A percentile compares a stretch with the other conserved stretches of the same genome.
phyloP scores from a whole-genome alignment of 1,140 invertebrate species.

The Grapholita molesta region DNA sequence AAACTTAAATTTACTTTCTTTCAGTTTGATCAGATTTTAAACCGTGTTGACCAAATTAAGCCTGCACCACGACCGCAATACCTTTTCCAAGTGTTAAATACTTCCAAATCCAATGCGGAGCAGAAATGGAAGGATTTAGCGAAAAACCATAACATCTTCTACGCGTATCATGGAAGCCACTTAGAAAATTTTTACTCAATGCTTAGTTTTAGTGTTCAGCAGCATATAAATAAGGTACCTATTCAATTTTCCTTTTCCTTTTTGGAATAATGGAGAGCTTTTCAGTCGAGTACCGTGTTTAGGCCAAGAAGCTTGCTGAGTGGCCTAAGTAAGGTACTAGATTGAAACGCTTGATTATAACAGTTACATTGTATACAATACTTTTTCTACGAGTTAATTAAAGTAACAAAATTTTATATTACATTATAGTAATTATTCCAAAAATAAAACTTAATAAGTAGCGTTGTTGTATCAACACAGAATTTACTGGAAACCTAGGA shows the following conservation, averaged over 20 bases:
- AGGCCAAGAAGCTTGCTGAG: too few relatives aligned
- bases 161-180: conserved; percentile 88
- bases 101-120: conserved; percentile 77
- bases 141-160: conserved; percentile 79
- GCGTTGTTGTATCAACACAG: too few relatives aligned
- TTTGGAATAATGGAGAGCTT: too few relatives aligned
- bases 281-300: too few relatives aligned
- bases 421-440: too few relatives aligned
- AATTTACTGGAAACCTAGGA: too few relatives aligned
- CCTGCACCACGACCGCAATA: conserved; percentile 79
- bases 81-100: conserved; percentile 81
- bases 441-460: too few relatives aligned
- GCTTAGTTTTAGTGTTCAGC: conserved; percentile 86
- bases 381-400: too few relatives aligned
- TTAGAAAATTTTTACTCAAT: conserved; percentile 91
- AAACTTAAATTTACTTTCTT: conserved; percentile 37
- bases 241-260: background rate
- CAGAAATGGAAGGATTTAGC: conserved; percentile 79
- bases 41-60: conserved; percentile 71
- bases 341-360: too few relatives aligned
- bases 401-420: too few relatives aligned
- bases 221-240: conserved; percentile 86
- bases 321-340: too few relatives aligned
- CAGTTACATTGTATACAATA: too few relatives aligned
- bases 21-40: conserved; percentile 78